These are phyloP conservation scores for Sebastes paucispinis DNA, from an alignment of 2,797 vertebrate species.

Conservation along the genomic window DNA sequence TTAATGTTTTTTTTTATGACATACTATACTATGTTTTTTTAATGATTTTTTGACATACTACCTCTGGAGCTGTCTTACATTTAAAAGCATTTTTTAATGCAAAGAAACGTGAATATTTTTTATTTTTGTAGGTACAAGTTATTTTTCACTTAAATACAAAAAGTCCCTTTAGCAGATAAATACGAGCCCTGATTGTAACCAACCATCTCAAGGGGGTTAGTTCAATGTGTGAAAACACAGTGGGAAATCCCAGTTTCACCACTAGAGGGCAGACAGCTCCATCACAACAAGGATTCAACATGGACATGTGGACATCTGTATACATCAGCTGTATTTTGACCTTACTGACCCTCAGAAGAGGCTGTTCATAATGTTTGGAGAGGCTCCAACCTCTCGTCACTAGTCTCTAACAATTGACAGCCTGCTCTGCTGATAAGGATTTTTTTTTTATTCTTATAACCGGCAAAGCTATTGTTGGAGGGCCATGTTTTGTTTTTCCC, in stretches of 20 bases:
- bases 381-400: conserved; percentile 35
- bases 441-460: neutral
- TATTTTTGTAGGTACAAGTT: neutral
- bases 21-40: no score
- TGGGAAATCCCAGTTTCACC: neutral
- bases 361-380: conserved; percentile 20
- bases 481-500: conserved; percentile 35
- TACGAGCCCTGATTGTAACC: neutral
- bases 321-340: neutral
- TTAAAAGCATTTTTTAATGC: neutral
- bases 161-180: neutral
- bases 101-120: neutral
- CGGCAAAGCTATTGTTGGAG: conserved; percentile 41
- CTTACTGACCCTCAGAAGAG: neutral
- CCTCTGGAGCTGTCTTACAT: neutral
- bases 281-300: neutral
- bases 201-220: neutral
- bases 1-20: no score
- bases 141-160: neutral
- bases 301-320: neutral
- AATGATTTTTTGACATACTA: no score
- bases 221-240: neutral
- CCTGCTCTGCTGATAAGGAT: conserved; percentile 18
- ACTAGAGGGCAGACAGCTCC: conserved; percentile 50
- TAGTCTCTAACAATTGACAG: conserved; percentile 54